These are phyloP conservation scores for Leptinotarsa lineolata DNA, from an alignment of 1,140 invertebrate genomes.

Conservation along the genomic window DNA sequence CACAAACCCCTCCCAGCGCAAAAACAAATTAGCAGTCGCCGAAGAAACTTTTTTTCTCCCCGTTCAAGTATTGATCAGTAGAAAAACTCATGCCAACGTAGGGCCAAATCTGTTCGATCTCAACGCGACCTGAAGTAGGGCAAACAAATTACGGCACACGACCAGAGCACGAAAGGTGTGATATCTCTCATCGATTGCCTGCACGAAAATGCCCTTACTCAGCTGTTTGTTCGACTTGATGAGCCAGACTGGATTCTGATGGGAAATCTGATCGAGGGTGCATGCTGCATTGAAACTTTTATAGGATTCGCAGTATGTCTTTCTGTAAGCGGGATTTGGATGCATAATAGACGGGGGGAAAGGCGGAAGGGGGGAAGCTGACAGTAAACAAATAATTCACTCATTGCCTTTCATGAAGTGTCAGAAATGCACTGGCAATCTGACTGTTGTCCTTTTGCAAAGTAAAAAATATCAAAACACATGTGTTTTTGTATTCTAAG, in stretches of 20 bases:
- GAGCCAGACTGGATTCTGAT: background rate
- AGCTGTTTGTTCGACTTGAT: slow-evolving; percentile 3
- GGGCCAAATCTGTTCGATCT: slow-evolving; percentile 1
- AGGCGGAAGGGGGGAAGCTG: too few species aligned
- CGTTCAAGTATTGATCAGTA: slow-evolving; percentile 5
- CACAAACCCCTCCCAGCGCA: background rate
- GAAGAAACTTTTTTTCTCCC: background rate
- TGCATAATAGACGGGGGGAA: too few species aligned
- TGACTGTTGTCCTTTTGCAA: too few species aligned
- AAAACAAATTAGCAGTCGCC: background rate
- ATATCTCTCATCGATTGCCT: background rate
- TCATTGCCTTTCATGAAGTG: too few species aligned
- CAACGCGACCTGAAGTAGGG: background rate
- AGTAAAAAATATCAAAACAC: too few species aligned
- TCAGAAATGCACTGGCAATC: too few species aligned
- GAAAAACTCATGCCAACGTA: background rate
- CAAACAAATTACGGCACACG: background rate
- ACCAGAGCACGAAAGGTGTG: slow-evolving; percentile 4
- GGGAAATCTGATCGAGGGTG: background rate
- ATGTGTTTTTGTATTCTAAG: too few species aligned
- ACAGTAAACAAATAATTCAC: too few species aligned
- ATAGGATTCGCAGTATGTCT: too few species aligned
- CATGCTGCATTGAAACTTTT: too few species aligned
- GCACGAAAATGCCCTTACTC: background rate
- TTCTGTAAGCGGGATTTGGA: too few species aligned